Evolutionary conservation across 2,113 vertebrate species (phyloP), one percentile per base, ranked within the genome.

Genomic region (Glareola pratincola): DNA sequence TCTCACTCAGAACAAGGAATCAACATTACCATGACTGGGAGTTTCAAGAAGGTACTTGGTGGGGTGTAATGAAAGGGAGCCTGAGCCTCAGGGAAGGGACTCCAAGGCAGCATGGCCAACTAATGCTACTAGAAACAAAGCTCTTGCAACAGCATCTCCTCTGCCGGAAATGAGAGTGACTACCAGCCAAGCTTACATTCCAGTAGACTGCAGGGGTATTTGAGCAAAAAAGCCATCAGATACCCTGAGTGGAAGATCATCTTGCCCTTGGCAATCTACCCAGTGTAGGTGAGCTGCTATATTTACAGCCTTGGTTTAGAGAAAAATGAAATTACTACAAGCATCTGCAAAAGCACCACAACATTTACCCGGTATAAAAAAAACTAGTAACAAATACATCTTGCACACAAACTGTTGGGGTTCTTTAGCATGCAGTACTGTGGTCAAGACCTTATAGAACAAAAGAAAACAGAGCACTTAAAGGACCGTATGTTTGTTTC

Each of bases 171-270:
- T 5, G 21, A 94, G 50, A 24, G n/a, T 1, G 4, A 78, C 27
- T 23, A 54, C n/a, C 77, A 88, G 87, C 91, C 92, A 91, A 37
- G n/a, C 50, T 59, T 19, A 64, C 92, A 57, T 93, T 96, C 84
- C 92, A 83, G 63, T 6, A 91, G 87, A 54, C 41, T 76, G 63
- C 43, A 62, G 66, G 23, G 41, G 26, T 76, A 73, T 85, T 68
- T 39, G 41, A 87, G 21, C 6, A 89, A 86, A 88, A 89, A 85
- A 78, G 43, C 27, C 39, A 59, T 27, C 47, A 68, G 32, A 74
- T 17, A 63, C 12, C 14, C 60, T n/a, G 68, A 67, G 51, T 10
- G 32, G 68, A 84, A 81, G 83, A 72, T 66, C 2, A 1, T 36
- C 54, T 50, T 72, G 39, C 51, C 66, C 53, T 83, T 91, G 51